These are phyloP conservation scores for Mesitornis unicolor DNA, from an alignment of 2,113 vertebrate genomes.

Conservation along the genomic window DNA sequence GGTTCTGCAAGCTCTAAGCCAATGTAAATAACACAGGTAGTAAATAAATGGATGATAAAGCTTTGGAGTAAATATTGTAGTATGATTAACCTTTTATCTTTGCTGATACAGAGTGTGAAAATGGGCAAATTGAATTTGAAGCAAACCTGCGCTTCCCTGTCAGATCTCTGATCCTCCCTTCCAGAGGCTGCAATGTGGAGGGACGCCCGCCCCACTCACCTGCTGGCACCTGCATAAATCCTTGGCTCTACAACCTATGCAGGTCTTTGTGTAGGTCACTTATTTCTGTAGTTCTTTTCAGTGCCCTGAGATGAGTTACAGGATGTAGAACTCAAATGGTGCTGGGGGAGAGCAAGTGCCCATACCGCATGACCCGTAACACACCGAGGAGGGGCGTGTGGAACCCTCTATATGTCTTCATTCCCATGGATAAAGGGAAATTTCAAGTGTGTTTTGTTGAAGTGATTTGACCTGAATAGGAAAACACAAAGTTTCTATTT, in stretches of 20 bases:
- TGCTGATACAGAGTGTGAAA: background rate
- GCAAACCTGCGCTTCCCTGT: background rate
- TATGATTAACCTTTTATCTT: background rate
- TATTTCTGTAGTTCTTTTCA: background rate
- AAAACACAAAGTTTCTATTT: background rate
- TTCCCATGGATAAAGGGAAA: background rate
- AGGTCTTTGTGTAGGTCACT: fast-evolving
- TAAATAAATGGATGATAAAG: background rate
- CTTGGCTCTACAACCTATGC: background rate
- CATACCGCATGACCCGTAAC: too few relatives aligned
- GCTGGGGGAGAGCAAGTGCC: too few relatives aligned
- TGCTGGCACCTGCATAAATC: background rate
- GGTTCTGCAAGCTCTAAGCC: background rate
- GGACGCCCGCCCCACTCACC: fast-evolving
- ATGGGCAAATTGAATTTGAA: background rate
- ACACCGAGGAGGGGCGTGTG: too few relatives aligned
- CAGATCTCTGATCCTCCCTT: background rate
- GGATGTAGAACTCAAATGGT: background rate
- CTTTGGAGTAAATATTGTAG: background rate
- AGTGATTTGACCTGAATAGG: background rate
- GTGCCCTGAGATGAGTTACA: background rate
- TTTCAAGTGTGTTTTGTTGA: background rate
- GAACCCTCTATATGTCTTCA: background rate
- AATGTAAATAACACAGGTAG: background rate
- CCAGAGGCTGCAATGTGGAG: fast-evolving